A percentile compares a stretch with the other conserved stretches of the same genome.
These are phyloP conservation scores for Drosophila paramelanica DNA, from an alignment of 2,888 invertebrate genomes.

Conservation along the genomic window DNA sequence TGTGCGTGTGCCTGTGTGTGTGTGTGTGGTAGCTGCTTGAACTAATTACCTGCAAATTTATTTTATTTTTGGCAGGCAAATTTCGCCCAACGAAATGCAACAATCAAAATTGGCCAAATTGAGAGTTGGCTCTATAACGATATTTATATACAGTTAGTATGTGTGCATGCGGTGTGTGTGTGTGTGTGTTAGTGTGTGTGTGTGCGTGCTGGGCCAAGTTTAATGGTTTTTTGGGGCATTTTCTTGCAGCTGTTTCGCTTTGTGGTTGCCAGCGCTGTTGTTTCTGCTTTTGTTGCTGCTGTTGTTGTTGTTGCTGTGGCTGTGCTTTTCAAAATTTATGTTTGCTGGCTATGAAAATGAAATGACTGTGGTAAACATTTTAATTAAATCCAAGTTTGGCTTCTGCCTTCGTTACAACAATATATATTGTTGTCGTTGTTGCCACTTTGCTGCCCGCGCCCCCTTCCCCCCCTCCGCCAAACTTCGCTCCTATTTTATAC, in stretches of 20 bases:
- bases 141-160: conserved; percentile 44
- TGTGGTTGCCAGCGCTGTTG: conserved; percentile 60
- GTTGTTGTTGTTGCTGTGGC: conserved; percentile 37
- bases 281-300: conserved; percentile 14
- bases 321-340: conserved; percentile 77
- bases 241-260: conserved; percentile 79
- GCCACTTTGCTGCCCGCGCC: conserved; percentile 27
- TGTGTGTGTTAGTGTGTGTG: conserved; percentile 10
- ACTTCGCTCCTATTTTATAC: conserved; percentile 22
- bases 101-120: conserved; percentile 73
- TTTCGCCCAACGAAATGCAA: conserved; percentile 64
- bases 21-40: conserved; percentile 66
- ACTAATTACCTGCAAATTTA: conserved; percentile 77
- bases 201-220: conserved; percentile 53
- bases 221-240: conserved; percentile 78
- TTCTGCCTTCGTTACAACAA: conserved; percentile 79
- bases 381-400: conserved; percentile 81
- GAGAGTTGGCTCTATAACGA: conserved; percentile 39
- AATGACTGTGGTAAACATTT: conserved; percentile 80
- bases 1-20: conserved; percentile 8
- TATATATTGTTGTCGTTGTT: conserved; percentile 69
- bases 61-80: conserved; percentile 54
- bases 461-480: conserved; percentile 2
- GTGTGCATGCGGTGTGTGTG: conserved; percentile 14
- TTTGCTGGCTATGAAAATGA: conserved; percentile 80